Conservation (phyloP, 2,113 vertebrate genomes). For the Heterochromis multidens region DNA sequence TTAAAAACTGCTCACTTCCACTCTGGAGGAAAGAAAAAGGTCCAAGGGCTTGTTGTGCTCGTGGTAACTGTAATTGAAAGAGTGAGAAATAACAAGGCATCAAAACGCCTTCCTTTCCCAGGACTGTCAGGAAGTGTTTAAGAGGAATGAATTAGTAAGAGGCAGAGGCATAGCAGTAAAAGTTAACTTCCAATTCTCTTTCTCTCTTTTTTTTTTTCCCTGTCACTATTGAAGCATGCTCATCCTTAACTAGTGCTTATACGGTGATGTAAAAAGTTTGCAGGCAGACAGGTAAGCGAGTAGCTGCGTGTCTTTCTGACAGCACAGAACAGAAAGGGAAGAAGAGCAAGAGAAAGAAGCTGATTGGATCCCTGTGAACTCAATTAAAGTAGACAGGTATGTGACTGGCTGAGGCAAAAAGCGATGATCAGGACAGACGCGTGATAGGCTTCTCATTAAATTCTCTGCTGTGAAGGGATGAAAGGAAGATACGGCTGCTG, state of each 20-base stretch:
- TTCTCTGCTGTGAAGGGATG: background rate
- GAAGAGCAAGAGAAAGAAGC: background rate
- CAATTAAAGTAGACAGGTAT: constrained; percentile 38
- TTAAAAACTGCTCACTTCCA: constrained; percentile 26
- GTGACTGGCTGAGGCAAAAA: constrained; percentile 45
- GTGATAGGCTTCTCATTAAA: constrained; percentile 60
- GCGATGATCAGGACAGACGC: constrained; percentile 32
- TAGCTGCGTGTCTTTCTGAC: constrained; percentile 23
- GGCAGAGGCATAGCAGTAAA: background rate
- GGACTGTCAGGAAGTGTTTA: constrained; percentile 29
- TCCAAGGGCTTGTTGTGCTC: constrained; percentile 6
- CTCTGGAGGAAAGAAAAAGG: background rate
- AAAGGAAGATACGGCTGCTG: constrained; percentile 12
- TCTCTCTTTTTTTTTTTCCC: background rate
- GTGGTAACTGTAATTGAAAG: constrained; percentile 33
- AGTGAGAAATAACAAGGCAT: constrained; percentile 10
- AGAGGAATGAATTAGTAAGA: constrained; percentile 41
- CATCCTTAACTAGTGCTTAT: constrained; percentile 6
- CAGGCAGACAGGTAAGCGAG: constrained; percentile 11
- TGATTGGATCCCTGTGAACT: constrained; percentile 36
- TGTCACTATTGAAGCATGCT: background rate
- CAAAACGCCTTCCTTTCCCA: constrained; percentile 1
- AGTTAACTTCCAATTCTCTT: background rate
- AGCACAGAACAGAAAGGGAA: constrained; percentile 7
- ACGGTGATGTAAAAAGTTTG: constrained; percentile 21